phyloP scores from a whole-genome alignment of 2,888 invertebrate species.

The Tolmerus cingulatus region DNA sequence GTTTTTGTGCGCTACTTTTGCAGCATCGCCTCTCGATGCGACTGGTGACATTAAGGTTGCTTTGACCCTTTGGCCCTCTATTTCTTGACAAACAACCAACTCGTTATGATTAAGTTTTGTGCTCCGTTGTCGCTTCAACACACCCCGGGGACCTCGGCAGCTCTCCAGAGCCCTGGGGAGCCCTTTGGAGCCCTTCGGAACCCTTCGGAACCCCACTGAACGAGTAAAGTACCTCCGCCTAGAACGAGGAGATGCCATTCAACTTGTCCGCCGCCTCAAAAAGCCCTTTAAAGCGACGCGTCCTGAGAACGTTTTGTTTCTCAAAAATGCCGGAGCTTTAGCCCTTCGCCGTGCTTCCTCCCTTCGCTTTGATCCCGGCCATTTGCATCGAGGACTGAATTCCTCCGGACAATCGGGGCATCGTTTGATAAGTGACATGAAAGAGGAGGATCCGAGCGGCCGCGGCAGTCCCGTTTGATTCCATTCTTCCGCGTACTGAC shows the following conservation, averaged over 20 bases:
- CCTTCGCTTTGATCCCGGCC: conserved; percentile 11
- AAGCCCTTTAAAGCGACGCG: not conserved
- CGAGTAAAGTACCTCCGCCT: not conserved
- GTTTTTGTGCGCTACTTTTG: not conserved
- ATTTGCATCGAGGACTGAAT: conserved; percentile 17
- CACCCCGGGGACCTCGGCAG: not conserved
- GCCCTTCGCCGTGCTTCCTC: not conserved
- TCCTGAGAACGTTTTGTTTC: not conserved
- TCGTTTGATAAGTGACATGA: conserved; percentile 27
- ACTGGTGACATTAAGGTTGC: not conserved
- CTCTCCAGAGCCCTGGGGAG: too few species aligned
- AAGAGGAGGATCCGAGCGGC: conserved; percentile 12
- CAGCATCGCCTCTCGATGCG: conserved; percentile 7
- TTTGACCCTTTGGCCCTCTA: conserved; percentile 3
- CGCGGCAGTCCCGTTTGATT: not conserved
- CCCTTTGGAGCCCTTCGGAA: not conserved
- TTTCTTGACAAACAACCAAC: not conserved
- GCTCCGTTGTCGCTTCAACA: not conserved
- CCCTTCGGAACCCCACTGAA: not conserved
- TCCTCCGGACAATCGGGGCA: conserved; percentile 6
- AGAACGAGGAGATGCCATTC: conserved; percentile 4
- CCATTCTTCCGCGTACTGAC: not conserved
- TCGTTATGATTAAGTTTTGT: conserved; percentile 26
- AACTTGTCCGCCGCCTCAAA: conserved; percentile 6
- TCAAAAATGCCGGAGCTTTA: not conserved